Conservation (phyloP, 92 coral and sea anemone species). For the Palythoa caribaeorum region DNA sequence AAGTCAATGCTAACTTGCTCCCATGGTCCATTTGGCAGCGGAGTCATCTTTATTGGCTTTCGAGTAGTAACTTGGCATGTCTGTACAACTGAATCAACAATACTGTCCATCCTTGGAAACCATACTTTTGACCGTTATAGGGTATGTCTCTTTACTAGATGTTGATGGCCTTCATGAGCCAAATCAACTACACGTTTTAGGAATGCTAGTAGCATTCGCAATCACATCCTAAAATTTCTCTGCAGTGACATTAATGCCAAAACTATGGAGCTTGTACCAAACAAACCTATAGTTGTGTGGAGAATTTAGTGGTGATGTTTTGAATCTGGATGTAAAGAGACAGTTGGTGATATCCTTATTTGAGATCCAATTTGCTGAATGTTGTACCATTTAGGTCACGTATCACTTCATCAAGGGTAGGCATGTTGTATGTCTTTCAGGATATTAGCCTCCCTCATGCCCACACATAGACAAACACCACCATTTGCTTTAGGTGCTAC, state of each 20-base stretch:
- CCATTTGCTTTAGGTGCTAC: no score
- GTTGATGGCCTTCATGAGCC: no score
- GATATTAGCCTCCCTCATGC: not conserved
- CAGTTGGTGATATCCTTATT: no score
- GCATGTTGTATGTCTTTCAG: not conserved
- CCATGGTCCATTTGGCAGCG: conserved; percentile 10
- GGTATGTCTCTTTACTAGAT: no score
- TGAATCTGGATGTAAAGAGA: not conserved
- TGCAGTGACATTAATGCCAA: not conserved
- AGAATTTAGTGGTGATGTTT: not conserved
- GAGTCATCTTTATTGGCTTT: conserved; percentile 10
- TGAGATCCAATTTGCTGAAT: not conserved
- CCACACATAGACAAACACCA: not conserved
- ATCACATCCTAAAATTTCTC: not conserved
- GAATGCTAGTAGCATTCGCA: not conserved
- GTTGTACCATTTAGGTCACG: not conserved
- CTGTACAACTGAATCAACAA: not conserved
- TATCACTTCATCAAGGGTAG: no score
- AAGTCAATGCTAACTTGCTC: not conserved
- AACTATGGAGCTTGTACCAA: not conserved
- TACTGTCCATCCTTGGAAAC: no score
- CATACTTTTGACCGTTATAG: no score
- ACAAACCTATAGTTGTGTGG: not conserved
- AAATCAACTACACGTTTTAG: not conserved
- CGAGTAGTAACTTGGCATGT: not conserved